Evolutionary conservation across 2,113 vertebrate species (phyloP).

Genomic region (Bufo bufo): DNA sequence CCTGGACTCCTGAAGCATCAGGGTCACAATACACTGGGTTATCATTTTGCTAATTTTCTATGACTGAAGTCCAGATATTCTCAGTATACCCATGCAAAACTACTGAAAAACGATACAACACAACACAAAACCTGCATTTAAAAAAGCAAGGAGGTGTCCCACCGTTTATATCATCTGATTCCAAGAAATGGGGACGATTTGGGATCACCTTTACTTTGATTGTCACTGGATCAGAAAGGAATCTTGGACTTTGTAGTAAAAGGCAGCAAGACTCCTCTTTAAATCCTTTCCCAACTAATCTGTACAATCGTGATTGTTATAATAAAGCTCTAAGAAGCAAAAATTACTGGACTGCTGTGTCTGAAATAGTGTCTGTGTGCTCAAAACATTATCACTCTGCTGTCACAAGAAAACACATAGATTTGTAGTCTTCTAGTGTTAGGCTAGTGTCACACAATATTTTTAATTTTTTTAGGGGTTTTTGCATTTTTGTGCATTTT

Average conservation of each 20-base stretch:
- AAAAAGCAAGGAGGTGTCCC: background rate
- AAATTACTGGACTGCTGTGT: background rate
- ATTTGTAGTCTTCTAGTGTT: background rate
- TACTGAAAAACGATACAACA: background rate
- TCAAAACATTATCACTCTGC: background rate
- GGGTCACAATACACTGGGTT: slow-evolving; percentile 1
- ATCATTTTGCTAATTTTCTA: background rate
- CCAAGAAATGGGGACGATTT: background rate
- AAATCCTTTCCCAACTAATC: slow-evolving; percentile 23
- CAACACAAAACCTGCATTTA: background rate
- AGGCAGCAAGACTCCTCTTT: slow-evolving; percentile 28
- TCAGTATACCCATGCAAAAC: background rate
- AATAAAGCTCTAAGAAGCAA: slow-evolving; percentile 51
- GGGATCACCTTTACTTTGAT: background rate
- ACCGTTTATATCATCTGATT: background rate
- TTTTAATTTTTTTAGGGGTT: background rate
- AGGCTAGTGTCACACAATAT: background rate
- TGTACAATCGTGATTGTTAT: slow-evolving; percentile 54
- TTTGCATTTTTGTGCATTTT: no score
- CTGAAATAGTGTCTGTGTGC: background rate
- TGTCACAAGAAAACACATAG: background rate
- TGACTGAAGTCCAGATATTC: background rate
- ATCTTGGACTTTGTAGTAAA: slow-evolving; percentile 21
- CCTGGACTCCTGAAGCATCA: slow-evolving; percentile 3
- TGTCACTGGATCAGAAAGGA: background rate